Conservation (phyloP, 1,140 invertebrate species). For the Sesamia nonagrioides region DNA sequence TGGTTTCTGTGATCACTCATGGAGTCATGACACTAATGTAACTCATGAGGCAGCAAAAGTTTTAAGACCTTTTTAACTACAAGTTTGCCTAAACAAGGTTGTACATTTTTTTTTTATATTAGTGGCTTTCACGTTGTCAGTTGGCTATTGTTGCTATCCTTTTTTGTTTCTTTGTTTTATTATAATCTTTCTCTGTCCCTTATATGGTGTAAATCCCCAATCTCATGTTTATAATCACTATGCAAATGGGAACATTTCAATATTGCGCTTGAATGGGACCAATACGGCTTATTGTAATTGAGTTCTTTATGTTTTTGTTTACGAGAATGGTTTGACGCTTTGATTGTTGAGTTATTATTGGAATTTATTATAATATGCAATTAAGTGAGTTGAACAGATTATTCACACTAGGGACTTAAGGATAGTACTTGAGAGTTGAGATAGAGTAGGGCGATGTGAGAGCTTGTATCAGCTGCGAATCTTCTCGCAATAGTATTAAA, state of each 20-base stretch:
- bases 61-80: conserved; percentile 8
- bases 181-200: conserved; percentile 56
- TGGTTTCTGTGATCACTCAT: conserved; percentile 52
- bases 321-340: conserved; percentile 50
- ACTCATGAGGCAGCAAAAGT: conserved; percentile 39
- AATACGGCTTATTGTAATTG: conserved; percentile 74
- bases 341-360: conserved; percentile 9
- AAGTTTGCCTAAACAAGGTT: conserved; percentile 13
- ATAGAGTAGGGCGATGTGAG: neutral
- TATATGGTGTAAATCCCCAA: conserved; percentile 62
- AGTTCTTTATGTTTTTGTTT: conserved; percentile 67
- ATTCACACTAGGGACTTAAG: neutral
- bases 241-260: conserved; percentile 79
- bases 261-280: conserved; percentile 70
- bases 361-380: conserved; percentile 7
- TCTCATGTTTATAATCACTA: conserved; percentile 78
- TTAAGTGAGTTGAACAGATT: neutral
- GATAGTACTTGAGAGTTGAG: conserved; percentile 3
- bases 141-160: conserved; percentile 51
- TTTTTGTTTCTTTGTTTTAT: conserved; percentile 56
- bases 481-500: neutral
- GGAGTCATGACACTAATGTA: conserved; percentile 46
- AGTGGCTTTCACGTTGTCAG: conserved; percentile 42
- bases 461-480: conserved; percentile 6
- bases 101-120: conserved; percentile 41